Conservation (phyloP, 2,888 invertebrate species). For the Mylabris sibirica region DNA sequence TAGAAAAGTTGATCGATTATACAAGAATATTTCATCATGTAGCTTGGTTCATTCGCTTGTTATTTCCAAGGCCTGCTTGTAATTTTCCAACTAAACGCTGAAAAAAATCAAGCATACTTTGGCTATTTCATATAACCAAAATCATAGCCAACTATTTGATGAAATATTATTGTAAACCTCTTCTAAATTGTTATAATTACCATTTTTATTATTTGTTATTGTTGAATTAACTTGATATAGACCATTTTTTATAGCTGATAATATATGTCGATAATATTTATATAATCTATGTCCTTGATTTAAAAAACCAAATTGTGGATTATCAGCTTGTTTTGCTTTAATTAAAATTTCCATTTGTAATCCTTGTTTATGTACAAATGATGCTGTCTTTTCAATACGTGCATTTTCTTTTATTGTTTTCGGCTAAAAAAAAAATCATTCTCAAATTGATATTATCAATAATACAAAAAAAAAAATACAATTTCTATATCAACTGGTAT, state of each 20-base stretch:
- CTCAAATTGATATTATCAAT: background rate
- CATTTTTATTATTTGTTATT: conserved; percentile 16
- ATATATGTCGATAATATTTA: conserved; percentile 85
- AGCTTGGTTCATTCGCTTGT: no score
- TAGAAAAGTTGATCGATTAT: no score
- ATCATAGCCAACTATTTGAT: no score
- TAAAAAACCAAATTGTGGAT: conserved; percentile 92
- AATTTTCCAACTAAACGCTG: no score
- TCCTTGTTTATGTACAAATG: conserved; percentile 89
- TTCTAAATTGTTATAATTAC: no score
- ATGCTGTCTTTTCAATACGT: conserved; percentile 93
- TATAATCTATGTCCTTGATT: conserved; percentile 85
- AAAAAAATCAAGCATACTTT: no score
- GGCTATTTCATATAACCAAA: background rate
- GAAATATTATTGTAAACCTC: no score
- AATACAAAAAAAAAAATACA: no score
- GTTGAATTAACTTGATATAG: conserved; percentile 64
- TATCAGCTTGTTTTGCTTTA: conserved; percentile 95
- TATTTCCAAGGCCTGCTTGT: no score
- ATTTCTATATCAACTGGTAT: conserved; percentile 77
- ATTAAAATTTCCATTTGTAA: conserved; percentile 98
- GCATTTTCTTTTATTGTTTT: conserved; percentile 86
- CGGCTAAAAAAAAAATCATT: conserved; percentile 69
- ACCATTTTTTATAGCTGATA: conserved; percentile 73
- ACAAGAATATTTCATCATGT: no score